These are phyloP conservation scores for Agrotis puta DNA, from an alignment of 2,888 invertebrate species.

Conservation along the genomic window DNA sequence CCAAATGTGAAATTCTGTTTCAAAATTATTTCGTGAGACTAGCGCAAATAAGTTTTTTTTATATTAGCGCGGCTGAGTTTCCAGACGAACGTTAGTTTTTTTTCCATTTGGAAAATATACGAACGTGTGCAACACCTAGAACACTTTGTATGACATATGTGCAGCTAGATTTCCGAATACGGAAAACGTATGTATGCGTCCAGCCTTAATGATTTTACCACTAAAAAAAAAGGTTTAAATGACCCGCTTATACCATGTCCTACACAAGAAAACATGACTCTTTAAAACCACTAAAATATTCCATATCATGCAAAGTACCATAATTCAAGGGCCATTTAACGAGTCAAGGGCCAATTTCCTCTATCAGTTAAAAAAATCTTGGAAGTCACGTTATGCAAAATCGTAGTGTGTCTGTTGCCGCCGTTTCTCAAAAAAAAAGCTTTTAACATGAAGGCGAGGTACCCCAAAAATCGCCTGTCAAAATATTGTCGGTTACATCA, in stretches of 20 bases:
- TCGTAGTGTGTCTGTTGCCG: slow-evolving; percentile 45
- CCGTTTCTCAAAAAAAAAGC: slow-evolving; percentile 69
- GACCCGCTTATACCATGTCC: background rate
- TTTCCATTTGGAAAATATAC: too few relatives aligned
- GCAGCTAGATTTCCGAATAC: too few relatives aligned
- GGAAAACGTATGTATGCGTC: too few relatives aligned
- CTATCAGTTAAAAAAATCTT: slow-evolving; percentile 55
- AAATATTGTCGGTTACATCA: slow-evolving; percentile 83
- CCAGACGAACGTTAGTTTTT: too few relatives aligned
- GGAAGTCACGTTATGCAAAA: slow-evolving; percentile 57
- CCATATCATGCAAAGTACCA: slow-evolving; percentile 34
- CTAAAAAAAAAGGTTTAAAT: too few relatives aligned
- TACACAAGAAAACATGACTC: slow-evolving; percentile 9
- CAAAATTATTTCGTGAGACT: too few relatives aligned
- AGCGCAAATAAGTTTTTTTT: too few relatives aligned
- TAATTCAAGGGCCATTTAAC: slow-evolving; percentile 43
- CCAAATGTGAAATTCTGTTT: too few relatives aligned
- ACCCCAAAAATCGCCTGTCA: slow-evolving; percentile 83
- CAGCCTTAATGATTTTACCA: too few relatives aligned
- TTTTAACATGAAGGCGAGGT: slow-evolving; percentile 74
- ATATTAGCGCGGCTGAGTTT: too few relatives aligned
- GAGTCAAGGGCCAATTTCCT: slow-evolving; percentile 65
- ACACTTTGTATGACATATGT: too few relatives aligned
- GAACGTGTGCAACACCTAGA: too few relatives aligned
- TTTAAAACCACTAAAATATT: slow-evolving; percentile 28